Evolutionary conservation across 2,888 invertebrate genomes (phyloP), one percentile per base, ranked within the genome.

Genomic region (Hyposoter didymator): DNA sequence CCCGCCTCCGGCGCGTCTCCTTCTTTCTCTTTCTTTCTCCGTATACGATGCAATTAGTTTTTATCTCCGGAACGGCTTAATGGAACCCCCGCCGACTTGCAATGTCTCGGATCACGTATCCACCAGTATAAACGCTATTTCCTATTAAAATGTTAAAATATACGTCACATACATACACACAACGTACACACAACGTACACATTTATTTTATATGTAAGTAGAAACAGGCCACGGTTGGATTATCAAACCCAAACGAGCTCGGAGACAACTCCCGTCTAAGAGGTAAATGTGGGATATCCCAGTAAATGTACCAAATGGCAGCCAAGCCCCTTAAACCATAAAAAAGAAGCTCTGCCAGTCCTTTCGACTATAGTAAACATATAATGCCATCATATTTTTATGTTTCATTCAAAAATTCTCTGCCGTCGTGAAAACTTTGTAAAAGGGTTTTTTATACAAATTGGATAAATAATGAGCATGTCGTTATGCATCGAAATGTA

Each of bases 21-120:
- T 47, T 22, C 45, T 72, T 62, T 47, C 17, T 64, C 14, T 79
- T 45, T 55, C 35, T 75, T 62, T 76, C 72, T 55, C 45, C 76
- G 79, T 80, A 83, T 72, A 82, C 82, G 83, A 85, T 85, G 85
- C 85, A 85, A 85, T 85, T 85, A 85, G 85, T 85, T 85, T 85
- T 85, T 85, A 85, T 85, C 80, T 85, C 79, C 85, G 85, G 83
- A 85, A 85, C 85, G 83, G 79, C 85, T 82, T 85, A 83, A 85
- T 83, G 83, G 85, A 85, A 85, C 79, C 52, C 66, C 45, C 78
- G 69, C 47, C 76, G 75, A 69, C 80, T 85, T 66, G 85, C 79
- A 80, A 85, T 83, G 85, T 83, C 82, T 85, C 82, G 85, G 85
- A 83, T 85, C 85, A 73, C 85, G 85, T 75, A 85, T 85, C 85